A percentile compares a stretch with the other conserved stretches of the same genome.
Evolutionary conservation across 2,113 vertebrate species (phyloP).

Genomic region (Apteryx mantelli): DNA sequence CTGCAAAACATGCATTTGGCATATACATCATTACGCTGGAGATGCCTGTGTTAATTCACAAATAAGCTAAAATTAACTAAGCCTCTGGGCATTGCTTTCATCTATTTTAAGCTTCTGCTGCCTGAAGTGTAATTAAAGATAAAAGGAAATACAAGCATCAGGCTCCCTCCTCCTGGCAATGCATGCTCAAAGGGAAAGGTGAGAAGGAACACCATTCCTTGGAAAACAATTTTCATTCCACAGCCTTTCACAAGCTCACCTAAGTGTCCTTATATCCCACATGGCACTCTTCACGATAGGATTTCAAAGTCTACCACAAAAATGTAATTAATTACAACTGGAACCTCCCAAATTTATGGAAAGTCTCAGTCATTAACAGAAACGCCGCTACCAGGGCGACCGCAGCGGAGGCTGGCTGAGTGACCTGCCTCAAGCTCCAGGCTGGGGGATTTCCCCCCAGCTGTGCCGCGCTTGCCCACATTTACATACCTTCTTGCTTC

Average conservation of each 20-base stretch:
- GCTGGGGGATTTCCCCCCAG: background rate
- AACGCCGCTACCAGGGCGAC: background rate
- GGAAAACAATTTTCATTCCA: background rate
- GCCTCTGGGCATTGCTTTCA: background rate
- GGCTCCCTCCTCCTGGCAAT: background rate
- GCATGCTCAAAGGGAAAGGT: background rate
- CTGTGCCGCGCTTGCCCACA: fast-evolving
- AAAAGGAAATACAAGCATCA: background rate
- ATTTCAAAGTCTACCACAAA: background rate
- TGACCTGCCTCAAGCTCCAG: background rate
- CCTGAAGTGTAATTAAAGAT: background rate
- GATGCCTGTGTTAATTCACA: background rate
- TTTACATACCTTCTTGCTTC: background rate
- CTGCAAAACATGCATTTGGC: background rate
- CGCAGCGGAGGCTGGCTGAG: background rate
- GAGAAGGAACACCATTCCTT: background rate
- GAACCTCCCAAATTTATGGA: background rate
- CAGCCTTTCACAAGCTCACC: too few relatives aligned
- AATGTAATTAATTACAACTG: background rate
- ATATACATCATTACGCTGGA: fast-evolving
- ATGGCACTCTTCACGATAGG: fast-evolving
- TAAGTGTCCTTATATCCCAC: background rate
- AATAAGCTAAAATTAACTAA: background rate
- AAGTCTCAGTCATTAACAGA: background rate
- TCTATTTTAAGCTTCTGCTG: background rate